Evolutionary conservation across 2,113 vertebrate species (phyloP).

Genomic region (Oreotrochilus melanogaster): DNA sequence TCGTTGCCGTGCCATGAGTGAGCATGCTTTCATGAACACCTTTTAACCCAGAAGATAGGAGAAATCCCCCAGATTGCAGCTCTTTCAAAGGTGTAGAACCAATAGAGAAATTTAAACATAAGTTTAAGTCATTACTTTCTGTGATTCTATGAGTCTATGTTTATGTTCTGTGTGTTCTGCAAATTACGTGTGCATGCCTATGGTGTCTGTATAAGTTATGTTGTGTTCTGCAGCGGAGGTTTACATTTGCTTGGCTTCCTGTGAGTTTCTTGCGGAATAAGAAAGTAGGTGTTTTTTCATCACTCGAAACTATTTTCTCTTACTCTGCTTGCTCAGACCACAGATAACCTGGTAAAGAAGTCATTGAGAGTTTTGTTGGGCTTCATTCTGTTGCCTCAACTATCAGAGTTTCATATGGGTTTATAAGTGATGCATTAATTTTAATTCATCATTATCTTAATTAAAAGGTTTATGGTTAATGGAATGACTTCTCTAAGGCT

Average conservation of each 20-base stretch:
- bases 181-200: not conserved
- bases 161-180: not conserved
- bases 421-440: not conserved
- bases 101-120: not conserved
- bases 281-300: conserved; percentile 7
- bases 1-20: not conserved
- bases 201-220: not conserved
- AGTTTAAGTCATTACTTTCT: not conserved
- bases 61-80: not conserved
- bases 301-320: not conserved
- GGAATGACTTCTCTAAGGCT: not conserved
- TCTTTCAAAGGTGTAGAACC: not conserved
- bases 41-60: not conserved
- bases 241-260: conserved; percentile 12
- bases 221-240: conserved; percentile 35
- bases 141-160: not conserved
- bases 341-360: conserved; percentile 13
- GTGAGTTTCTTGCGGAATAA: conserved; percentile 28
- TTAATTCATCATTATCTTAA: not conserved
- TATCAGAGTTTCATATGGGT: conserved; percentile 26
- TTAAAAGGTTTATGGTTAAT: conserved; percentile 43
- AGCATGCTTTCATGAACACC: not conserved
- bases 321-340: not conserved
- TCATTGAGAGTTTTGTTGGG: not conserved
- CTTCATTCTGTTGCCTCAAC: conserved; percentile 29